Evolutionary conservation across 1,140 invertebrate genomes (phyloP), one percentile per base, ranked within the genome.

Genomic region (Sinella curviseta): DNA sequence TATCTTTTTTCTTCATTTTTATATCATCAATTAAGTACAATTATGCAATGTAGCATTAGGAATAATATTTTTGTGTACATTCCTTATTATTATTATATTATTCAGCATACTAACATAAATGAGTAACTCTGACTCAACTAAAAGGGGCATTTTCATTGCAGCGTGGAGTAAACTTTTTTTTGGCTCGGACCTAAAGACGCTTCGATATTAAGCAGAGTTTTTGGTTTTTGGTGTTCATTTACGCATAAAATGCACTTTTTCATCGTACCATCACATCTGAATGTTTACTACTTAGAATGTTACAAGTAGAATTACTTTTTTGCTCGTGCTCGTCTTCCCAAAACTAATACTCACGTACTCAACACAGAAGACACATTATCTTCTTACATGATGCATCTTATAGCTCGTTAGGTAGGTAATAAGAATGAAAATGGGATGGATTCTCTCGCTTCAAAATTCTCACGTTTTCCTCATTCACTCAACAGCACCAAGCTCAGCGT

Each of bases 181-280:
- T 70, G 65, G 65, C 65, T 70, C 26, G n/a, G 39, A 48, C 20
- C 20, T 48, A 48, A 48, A 48, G 20, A 48, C 39, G 39, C 20
- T n/a, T n/a, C n/a, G 20, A 48, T 48, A 8, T 48, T 48, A 48
- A 48, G n/a, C n/a, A n/a, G n/a, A n/a, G 39, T 12, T 48, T 48
- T 48, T 48, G 39, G 8, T 12, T 20, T 48, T 48, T 48, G 65
- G 4, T 70, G 65, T 24, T 70, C 65, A 70, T 70, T 70, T 70
- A 70, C 65, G 65, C 65, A 70, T 30, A 70, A 70, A 70, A 30
- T 70, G 65, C 65, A 30, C 8, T 70, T 70, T 70, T 33, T 33
- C 39, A 48, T 8, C 20, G 8, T 20, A 48, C 39, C 57, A 26
- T 26, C 24, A 65, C 16, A 26, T n/a, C 8, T 8, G 39, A 48